phyloP scores from a whole-genome alignment of 1,140 invertebrate genomes.

The Lordiphosa clarofinis region DNA sequence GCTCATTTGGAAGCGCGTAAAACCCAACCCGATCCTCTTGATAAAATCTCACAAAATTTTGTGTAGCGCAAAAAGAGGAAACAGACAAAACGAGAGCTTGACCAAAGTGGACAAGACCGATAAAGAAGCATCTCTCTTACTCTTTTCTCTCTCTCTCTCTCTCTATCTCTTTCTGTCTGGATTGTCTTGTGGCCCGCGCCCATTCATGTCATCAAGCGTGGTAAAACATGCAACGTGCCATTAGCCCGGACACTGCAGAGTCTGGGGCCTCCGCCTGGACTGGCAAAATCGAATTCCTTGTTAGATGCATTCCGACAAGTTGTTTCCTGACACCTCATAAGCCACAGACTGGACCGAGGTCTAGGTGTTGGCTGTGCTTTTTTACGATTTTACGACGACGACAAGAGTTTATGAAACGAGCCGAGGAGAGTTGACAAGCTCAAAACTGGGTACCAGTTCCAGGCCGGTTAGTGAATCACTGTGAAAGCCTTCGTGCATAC shows the following conservation, averaged over 20 bases:
- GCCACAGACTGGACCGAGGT: slow-evolving; percentile 14
- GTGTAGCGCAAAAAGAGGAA: slow-evolving; percentile 4
- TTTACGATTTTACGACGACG: slow-evolving; percentile 53
- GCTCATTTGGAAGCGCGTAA: not conserved
- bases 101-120: slow-evolving; percentile 39
- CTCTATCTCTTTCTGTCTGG: slow-evolving; percentile 31
- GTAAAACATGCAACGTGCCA: slow-evolving; percentile 79
- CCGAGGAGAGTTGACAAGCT: slow-evolving; percentile 64
- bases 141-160: not conserved
- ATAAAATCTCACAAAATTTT: slow-evolving; percentile 34
- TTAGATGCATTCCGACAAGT: slow-evolving; percentile 79
- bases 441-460: slow-evolving; percentile 27
- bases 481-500: slow-evolving; percentile 1
- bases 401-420: slow-evolving; percentile 78
- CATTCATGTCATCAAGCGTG: slow-evolving; percentile 79
- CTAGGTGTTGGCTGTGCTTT: slow-evolving; percentile 67
- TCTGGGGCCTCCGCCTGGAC: slow-evolving; percentile 12
- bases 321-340: slow-evolving; percentile 77
- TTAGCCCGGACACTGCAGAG: slow-evolving; percentile 53
- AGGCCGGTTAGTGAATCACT: slow-evolving; percentile 67
- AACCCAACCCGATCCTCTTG: slow-evolving; percentile 1
- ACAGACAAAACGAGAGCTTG: slow-evolving; percentile 11
- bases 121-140: slow-evolving; percentile 21
- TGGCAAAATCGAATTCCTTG: slow-evolving; percentile 79
- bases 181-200: slow-evolving; percentile 65